Conservation (phyloP, 2,113 vertebrate genomes). For the Orcinus orca region DNA sequence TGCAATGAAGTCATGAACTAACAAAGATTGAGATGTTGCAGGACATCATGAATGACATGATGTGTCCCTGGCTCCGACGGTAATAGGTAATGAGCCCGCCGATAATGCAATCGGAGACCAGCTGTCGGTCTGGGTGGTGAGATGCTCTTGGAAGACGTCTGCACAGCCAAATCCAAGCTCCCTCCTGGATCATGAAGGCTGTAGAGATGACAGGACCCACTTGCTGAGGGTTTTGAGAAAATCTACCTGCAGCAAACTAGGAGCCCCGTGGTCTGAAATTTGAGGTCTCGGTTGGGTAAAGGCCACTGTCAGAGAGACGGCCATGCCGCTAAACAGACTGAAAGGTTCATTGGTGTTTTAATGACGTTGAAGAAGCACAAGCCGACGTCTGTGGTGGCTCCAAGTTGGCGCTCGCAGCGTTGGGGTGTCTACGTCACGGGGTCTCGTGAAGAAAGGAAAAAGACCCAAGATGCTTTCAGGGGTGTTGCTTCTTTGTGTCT, state of each 20-base stretch:
- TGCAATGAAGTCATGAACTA: neutral
- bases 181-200: fast-evolving
- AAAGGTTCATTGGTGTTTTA: fast-evolving
- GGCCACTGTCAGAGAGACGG: fast-evolving
- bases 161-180: fast-evolving
- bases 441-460: fast-evolving
- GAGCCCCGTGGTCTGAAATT: neutral
- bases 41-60: neutral
- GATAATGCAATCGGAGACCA: neutral
- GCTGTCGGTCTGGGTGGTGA: neutral
- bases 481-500: fast-evolving
- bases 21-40: slow-evolving; percentile 15
- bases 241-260: neutral
- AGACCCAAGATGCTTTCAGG: fast-evolving
- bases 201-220: fast-evolving
- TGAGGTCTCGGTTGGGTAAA: neutral
- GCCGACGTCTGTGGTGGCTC: fast-evolving
- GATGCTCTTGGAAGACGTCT: neutral
- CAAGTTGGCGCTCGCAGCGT: fast-evolving
- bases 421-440: fast-evolving
- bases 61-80: neutral
- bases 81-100: neutral
- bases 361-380: fast-evolving
- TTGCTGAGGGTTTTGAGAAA: neutral
- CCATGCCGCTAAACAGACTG: fast-evolving